Conservation (phyloP, 2,888 invertebrate genomes). For the Drosophila engyochracea region DNA sequence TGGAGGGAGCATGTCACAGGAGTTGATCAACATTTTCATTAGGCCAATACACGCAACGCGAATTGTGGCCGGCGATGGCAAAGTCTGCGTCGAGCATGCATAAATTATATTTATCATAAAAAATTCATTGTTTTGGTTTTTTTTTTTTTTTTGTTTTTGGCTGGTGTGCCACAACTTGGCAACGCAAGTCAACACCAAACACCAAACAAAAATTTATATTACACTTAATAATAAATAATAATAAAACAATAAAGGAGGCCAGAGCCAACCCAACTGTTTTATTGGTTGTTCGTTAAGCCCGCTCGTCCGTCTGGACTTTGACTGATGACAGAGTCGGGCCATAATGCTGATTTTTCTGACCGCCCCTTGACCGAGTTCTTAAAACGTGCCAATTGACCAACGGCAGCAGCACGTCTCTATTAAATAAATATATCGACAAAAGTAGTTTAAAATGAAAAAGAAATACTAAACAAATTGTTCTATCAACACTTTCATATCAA, state of each 20-base stretch:
- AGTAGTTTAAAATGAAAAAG: constrained; percentile 3
- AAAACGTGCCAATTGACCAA: constrained; percentile 57
- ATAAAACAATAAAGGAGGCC: constrained; percentile 64
- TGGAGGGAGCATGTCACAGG: constrained; percentile 48
- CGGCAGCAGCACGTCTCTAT: constrained; percentile 40
- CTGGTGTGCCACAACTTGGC: constrained; percentile 51
- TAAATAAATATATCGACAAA: constrained; percentile 16
- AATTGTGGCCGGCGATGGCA: constrained; percentile 26
- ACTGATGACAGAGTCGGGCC: constrained; percentile 3
- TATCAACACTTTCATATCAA: constrained; percentile 20
- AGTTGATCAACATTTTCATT: constrained; percentile 71
- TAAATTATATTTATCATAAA: constrained; percentile 56
- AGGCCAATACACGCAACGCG: constrained; percentile 62
- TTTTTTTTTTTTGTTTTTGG: constrained; percentile 1
- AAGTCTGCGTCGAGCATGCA: constrained; percentile 51
- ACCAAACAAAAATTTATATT: constrained; percentile 41
- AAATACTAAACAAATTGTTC: not conserved
- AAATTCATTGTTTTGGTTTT: constrained; percentile 37
- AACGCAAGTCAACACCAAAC: constrained; percentile 38
- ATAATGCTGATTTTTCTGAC: constrained; percentile 34
- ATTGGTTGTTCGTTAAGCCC: constrained; percentile 59
- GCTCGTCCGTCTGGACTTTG: constrained; percentile 3
- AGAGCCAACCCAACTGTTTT: constrained; percentile 46
- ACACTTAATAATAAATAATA: constrained; percentile 71
- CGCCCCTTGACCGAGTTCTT: constrained; percentile 37